These are phyloP conservation scores for Drosophila elegans DNA, from an alignment of 1,140 invertebrate species.

Conservation along the genomic window DNA sequence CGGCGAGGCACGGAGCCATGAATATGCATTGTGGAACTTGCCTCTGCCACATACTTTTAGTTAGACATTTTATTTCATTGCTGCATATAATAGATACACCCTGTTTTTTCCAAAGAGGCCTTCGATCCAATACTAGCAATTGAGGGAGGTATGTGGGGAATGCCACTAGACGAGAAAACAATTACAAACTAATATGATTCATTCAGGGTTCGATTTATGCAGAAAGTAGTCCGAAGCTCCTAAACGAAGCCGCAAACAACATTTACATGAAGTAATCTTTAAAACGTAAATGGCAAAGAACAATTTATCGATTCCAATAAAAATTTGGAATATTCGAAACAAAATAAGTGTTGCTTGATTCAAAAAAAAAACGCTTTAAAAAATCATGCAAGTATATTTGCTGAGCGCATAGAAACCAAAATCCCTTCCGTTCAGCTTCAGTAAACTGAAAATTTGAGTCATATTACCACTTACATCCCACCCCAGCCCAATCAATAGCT, in stretches of 20 bases:
- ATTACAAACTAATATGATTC: constrained; percentile 26
- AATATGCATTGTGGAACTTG: constrained; percentile 52
- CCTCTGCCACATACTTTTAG: constrained; percentile 51
- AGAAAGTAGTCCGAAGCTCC: constrained; percentile 2
- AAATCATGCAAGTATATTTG: background rate
- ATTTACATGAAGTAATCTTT: no score
- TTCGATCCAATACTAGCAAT: constrained; percentile 19
- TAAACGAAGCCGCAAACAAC: no score
- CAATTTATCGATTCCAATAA: no score
- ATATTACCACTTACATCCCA: constrained; percentile 3
- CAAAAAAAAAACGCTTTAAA: background rate
- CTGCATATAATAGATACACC: constrained; percentile 28
- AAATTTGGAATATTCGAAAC: no score
- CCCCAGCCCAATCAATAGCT: constrained; percentile 6
- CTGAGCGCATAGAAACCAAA: background rate
- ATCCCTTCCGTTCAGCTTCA: constrained; percentile 26
- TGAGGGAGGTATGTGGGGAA: background rate
- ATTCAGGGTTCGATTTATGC: constrained; percentile 2
- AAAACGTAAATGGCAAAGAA: no score
- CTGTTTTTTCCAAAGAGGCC: constrained; percentile 26
- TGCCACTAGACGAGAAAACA: constrained; percentile 18
- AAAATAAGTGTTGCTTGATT: background rate
- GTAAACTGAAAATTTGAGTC: constrained; percentile 3
- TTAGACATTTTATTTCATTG: constrained; percentile 50
- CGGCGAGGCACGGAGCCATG: constrained; percentile 33